Evolutionary conservation across 2,113 vertebrate species (phyloP).

Genomic region (Ophthalmolycus amberensis): DNA sequence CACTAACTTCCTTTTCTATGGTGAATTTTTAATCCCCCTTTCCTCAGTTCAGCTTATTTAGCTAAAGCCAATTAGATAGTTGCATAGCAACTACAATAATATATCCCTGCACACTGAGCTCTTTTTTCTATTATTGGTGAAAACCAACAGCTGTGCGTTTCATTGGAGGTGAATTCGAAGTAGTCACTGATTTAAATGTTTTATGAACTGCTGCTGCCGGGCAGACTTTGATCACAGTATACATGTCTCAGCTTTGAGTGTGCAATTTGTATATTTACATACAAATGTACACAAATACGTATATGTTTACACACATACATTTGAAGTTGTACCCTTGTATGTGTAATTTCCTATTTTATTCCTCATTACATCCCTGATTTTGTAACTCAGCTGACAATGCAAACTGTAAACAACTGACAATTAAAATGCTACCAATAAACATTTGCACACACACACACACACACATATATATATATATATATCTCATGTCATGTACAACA

Average conservation of each 20-base stretch:
- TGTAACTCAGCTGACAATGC: not conserved
- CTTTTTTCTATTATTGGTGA: constrained; percentile 10
- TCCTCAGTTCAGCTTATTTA: constrained; percentile 17
- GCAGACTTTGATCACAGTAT: not conserved
- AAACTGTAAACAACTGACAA: not conserved
- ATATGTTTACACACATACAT: no score
- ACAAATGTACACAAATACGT: not conserved
- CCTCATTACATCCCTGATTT: not conserved
- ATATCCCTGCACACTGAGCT: constrained; percentile 9
- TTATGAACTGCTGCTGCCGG: constrained; percentile 10
- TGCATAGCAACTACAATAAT: constrained; percentile 35
- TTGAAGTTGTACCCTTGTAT: not conserved
- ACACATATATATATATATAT: not conserved
- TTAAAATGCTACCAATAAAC: not conserved
- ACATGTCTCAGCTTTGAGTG: not conserved
- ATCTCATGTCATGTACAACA: no score
- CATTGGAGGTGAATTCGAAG: constrained; percentile 1
- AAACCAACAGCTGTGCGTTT: constrained; percentile 36
- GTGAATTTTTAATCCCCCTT: constrained; percentile 12
- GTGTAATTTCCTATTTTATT: not conserved
- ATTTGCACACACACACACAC: not conserved
- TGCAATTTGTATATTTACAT: not conserved
- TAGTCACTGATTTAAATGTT: not conserved
- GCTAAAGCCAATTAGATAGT: constrained; percentile 33
- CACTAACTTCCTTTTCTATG: not conserved